Conservation (phyloP, 2,888 invertebrate species). For the Tuta absoluta region DNA sequence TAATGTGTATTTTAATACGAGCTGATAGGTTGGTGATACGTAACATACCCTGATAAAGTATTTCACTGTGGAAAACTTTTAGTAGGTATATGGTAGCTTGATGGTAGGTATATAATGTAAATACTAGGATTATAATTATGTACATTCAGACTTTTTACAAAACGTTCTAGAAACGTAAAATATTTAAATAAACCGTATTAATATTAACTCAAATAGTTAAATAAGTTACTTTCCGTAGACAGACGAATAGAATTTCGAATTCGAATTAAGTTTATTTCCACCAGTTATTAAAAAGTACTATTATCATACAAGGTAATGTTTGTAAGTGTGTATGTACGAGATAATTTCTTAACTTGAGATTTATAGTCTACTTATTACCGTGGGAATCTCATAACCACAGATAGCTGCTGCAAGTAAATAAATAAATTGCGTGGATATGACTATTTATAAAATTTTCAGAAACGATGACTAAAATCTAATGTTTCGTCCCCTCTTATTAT, state of each 20-base stretch:
- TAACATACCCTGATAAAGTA: neutral
- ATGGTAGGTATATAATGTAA: no score
- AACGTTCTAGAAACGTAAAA: conserved; percentile 11
- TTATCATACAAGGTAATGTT: no score
- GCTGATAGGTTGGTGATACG: conserved; percentile 34
- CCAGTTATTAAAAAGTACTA: no score
- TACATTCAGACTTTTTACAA: conserved; percentile 69
- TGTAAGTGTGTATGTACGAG: no score
- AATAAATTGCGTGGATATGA: no score
- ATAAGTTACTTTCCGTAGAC: neutral
- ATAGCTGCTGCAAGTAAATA: no score
- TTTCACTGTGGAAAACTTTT: conserved; percentile 1
- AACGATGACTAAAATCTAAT: neutral
- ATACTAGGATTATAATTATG: conserved; percentile 51
- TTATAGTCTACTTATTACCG: no score
- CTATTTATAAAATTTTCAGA: no score
- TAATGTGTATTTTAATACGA: neutral
- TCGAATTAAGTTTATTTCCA: no score
- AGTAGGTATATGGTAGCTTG: no score
- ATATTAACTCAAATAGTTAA: neutral
- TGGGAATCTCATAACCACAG: no score
- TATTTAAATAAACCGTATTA: neutral
- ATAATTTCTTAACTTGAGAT: no score
- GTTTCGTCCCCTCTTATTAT: neutral
- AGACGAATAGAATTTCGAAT: neutral